These are phyloP conservation scores for Agriopis leucophaearia DNA, from an alignment of 2,888 invertebrate genomes.

Conservation along the genomic window DNA sequence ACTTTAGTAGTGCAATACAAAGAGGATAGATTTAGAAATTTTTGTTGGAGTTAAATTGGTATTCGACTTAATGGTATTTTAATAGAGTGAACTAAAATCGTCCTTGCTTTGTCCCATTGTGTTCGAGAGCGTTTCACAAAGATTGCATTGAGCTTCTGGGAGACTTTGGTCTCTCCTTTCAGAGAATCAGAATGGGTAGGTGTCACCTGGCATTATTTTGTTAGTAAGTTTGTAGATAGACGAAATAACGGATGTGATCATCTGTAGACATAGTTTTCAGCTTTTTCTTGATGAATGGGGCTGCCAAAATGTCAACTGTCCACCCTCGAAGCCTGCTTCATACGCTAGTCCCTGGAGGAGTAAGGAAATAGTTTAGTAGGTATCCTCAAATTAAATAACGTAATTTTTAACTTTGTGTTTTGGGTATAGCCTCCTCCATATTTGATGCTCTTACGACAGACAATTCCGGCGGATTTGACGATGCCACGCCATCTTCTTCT, in stretches of 20 bases:
- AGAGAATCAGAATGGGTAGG: constrained; percentile 36
- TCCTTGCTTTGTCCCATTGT: constrained; percentile 84
- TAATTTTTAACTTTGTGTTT: too few relatives aligned
- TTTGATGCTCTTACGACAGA: too few relatives aligned
- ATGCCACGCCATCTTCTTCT: too few relatives aligned
- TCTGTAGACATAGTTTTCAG: too few relatives aligned
- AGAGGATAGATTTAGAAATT: background rate
- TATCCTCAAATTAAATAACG: too few relatives aligned
- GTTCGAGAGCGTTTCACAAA: constrained; percentile 67
- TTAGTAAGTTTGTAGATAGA: constrained; percentile 23
- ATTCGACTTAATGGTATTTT: constrained; percentile 72
- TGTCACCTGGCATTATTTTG: constrained; percentile 56
- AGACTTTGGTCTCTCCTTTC: constrained; percentile 57
- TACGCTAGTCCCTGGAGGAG: too few relatives aligned
- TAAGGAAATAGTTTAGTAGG: too few relatives aligned
- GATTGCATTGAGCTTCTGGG: constrained; percentile 70
- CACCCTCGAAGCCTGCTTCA: too few relatives aligned
- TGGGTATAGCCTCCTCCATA: too few relatives aligned
- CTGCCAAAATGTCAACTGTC: too few relatives aligned
- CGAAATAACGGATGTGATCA: background rate
- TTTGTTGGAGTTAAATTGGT: constrained; percentile 31
- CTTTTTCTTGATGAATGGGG: too few relatives aligned
- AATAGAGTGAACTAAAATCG: constrained; percentile 80
- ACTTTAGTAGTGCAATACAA: constrained; percentile 20
- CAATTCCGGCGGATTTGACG: too few relatives aligned